Evolutionary conservation across 2,888 invertebrate genomes (phyloP).

Genomic region (Stictocephala bisonia): DNA sequence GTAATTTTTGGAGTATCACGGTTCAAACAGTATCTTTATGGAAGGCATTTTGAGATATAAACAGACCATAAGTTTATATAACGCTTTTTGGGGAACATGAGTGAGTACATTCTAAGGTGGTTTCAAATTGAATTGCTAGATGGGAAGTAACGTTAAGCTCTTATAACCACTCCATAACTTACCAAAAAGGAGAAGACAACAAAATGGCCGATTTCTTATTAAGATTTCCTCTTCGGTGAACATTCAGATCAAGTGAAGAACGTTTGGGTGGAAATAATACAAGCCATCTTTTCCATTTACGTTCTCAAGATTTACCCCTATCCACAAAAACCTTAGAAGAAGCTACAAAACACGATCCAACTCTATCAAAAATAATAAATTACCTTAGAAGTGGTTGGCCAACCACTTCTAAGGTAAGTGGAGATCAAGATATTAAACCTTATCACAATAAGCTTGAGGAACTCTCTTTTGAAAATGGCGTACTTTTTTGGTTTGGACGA

Average conservation of each 20-base stretch:
- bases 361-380: background rate
- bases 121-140: background rate
- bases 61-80: conserved; percentile 18
- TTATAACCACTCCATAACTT: conserved; percentile 6
- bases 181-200: conserved; percentile 22
- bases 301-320: background rate
- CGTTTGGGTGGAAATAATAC: background rate
- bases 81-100: conserved; percentile 7
- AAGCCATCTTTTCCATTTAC: background rate
- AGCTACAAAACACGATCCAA: conserved; percentile 2
- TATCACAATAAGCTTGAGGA: background rate
- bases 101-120: conserved; percentile 1
- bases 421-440: background rate
- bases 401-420: background rate
- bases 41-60: background rate
- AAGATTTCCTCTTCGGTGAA: conserved; percentile 11
- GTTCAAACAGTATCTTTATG: conserved; percentile 23
- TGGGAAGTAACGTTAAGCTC: conserved; percentile 17
- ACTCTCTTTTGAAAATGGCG: conserved; percentile 13
- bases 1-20: conserved; percentile 1
- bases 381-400: conserved; percentile 10
- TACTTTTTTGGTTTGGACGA: conserved; percentile 32
- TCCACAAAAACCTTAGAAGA: background rate
- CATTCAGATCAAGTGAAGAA: background rate
- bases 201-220: conserved; percentile 42